phyloP scores from a whole-genome alignment of 2,888 invertebrate genomes.

The Lottia scabra region DNA sequence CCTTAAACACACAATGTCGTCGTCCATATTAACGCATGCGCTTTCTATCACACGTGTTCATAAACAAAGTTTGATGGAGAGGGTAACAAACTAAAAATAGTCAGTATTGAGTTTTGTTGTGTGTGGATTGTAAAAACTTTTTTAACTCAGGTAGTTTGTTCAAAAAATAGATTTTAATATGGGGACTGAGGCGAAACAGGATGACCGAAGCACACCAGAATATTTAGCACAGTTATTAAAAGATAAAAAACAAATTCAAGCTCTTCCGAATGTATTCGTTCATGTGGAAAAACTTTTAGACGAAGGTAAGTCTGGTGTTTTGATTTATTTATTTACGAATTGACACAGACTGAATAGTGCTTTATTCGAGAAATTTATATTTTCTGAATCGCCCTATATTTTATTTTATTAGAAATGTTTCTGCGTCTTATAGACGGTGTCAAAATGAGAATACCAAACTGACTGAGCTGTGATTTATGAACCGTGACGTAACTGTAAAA shows the following conservation, averaged over 20 bases:
- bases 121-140: conserved; percentile 58
- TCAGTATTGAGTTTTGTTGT: conserved; percentile 56
- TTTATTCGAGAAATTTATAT: too few species aligned
- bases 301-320: conserved; percentile 83
- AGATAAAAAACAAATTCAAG: conserved; percentile 99
- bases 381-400: too few species aligned
- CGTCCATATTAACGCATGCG: conserved; percentile 58
- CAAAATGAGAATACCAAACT: too few species aligned
- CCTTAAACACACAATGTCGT: conserved; percentile 28
- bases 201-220: conserved; percentile 77
- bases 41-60: conserved; percentile 63
- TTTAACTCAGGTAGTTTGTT: conserved; percentile 60
- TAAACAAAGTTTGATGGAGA: conserved; percentile 63
- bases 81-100: conserved; percentile 44
- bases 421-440: too few species aligned
- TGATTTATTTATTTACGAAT: too few species aligned
- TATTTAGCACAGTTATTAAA: conserved; percentile 99
- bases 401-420: too few species aligned
- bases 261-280: conserved; percentile 99
- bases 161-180: conserved; percentile 61
- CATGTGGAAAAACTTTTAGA: conserved; percentile 99
- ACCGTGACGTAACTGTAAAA: too few species aligned
- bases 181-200: conserved; percentile 67
- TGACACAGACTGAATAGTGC: too few species aligned
- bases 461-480: too few species aligned